Conservation (phyloP, 2,888 invertebrate species). For the Dasysyrphus albostriatus region DNA sequence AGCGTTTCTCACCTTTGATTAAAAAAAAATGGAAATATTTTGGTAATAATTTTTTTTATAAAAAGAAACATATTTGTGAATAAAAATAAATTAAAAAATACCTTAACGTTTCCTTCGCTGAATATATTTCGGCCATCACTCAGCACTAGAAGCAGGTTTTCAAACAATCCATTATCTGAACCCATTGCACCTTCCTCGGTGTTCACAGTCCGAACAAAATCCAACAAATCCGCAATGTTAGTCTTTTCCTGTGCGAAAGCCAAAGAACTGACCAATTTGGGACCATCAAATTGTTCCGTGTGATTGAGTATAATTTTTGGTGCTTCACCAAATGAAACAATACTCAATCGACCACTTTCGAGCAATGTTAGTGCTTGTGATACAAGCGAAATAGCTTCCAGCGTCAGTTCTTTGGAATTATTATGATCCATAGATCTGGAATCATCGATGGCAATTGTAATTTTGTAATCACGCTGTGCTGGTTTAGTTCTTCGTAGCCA, state of each 20-base stretch:
- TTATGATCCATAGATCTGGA: conserved; percentile 96
- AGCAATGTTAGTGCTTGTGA: conserved; percentile 94
- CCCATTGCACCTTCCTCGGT: conserved; percentile 84
- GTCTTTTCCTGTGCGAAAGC: conserved; percentile 96
- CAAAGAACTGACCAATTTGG: conserved; percentile 91
- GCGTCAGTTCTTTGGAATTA: conserved; percentile 94
- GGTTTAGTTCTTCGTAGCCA: conserved; percentile 98
- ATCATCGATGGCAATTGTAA: conserved; percentile 98
- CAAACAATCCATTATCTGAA: conserved; percentile 82
- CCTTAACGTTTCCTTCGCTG: conserved; percentile 92
- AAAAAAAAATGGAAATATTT: conserved; percentile 53
- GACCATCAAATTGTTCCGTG: conserved; percentile 92
- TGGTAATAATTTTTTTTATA: not conserved
- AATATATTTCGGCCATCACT: conserved; percentile 98
- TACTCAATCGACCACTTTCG: conserved; percentile 96
- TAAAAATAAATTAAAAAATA: conserved; percentile 80
- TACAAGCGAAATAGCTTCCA: conserved; percentile 97
- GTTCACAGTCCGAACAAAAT: conserved; percentile 89
- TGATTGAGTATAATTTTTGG: conserved; percentile 95
- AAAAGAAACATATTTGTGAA: not conserved
- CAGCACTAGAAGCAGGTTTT: conserved; percentile 92
- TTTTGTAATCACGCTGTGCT: conserved; percentile 97
- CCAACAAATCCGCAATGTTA: conserved; percentile 91
- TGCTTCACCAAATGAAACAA: conserved; percentile 95
- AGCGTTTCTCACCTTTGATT: conserved; percentile 87